A percentile compares a stretch with the other conserved stretches of the same genome.
Conservation (phyloP, 2,797 vertebrate species). For the Glyptemys insculpta region DNA sequence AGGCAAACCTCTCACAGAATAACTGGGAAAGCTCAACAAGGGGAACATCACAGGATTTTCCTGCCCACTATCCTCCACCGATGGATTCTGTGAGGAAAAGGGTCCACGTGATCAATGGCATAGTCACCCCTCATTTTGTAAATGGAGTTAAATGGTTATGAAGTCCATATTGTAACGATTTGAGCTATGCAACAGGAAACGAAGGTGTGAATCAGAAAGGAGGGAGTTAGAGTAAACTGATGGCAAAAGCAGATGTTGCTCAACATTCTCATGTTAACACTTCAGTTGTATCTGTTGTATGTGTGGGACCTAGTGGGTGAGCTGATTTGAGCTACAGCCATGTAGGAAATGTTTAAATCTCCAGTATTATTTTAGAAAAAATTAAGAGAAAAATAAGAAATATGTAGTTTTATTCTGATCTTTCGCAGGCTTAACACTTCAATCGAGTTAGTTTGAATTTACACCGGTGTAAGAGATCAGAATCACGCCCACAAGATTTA, state of each 20-base stretch:
- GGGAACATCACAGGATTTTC: not conserved
- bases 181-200: not conserved
- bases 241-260: not conserved
- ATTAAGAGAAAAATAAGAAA: not conserved
- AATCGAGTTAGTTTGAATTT: constrained; percentile 3
- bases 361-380: not conserved
- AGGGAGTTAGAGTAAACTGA: not conserved
- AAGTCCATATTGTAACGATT: not conserved
- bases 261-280: not conserved
- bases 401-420: not conserved
- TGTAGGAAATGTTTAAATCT: not conserved
- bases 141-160: not conserved
- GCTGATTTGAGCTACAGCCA: not conserved
- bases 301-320: not conserved
- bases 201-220: not conserved
- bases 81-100: not conserved
- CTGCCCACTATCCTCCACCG: not conserved
- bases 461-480: not conserved
- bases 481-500: constrained; percentile 22
- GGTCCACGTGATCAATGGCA: not conserved
- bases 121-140: not conserved
- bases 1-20: not conserved
- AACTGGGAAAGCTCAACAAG: not conserved
- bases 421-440: not conserved
- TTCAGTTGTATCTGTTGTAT: not conserved